Evolutionary conservation across 2,888 invertebrate genomes (phyloP), one percentile per base, ranked within the genome.

Genomic region (Tromatobia lineatoria): DNA sequence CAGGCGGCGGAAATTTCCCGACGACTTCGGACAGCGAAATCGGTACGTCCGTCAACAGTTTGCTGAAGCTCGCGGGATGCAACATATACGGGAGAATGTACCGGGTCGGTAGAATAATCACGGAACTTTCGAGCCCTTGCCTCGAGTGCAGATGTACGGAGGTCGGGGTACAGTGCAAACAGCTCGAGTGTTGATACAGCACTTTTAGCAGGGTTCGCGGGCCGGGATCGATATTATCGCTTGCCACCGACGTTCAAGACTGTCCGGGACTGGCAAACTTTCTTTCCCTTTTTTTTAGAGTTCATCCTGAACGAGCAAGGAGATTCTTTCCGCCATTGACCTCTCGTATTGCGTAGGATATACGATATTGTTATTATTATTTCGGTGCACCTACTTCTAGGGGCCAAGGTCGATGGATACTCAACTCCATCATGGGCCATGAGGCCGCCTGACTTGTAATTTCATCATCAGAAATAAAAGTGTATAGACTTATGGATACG

Each of bases 81-180:
- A 98, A 98, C 94, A 98, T 98, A 89, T 98, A 98, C 90, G 98
- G 98, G 7, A 95, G 96, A 86, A 98, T 98, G 97, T 98, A 98
- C 93, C 95, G 97, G 29, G 97, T 98, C 11, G 97, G 97, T 3
- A 95, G 96, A 90, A 96, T 97, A 87, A 98, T 98, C 88, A 95
- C 96, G 1, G 98, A 98, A 94, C 94, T 98, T 84, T 97, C 98
- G 7, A 96, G 96, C 80, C 96, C 96, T 15, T 98, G 98, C 93
- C 95, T 96, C 87, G 97, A 97, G 94, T 98, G 98, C 94, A 96
- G 96, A 94, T 98, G 98, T 94, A 97, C 98, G 54, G 97, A 97
- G 92, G 94, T 96, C 84, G 98, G 98, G 66, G 98, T 98, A 80
- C 97, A 97, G 92, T 98, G 98, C 93, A 95, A 95, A 88, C 95